Percentiles rank a stretch among this genome's conserved stretches.
Conservation (phyloP, 2,888 invertebrate species). For the Tachina lurida region DNA sequence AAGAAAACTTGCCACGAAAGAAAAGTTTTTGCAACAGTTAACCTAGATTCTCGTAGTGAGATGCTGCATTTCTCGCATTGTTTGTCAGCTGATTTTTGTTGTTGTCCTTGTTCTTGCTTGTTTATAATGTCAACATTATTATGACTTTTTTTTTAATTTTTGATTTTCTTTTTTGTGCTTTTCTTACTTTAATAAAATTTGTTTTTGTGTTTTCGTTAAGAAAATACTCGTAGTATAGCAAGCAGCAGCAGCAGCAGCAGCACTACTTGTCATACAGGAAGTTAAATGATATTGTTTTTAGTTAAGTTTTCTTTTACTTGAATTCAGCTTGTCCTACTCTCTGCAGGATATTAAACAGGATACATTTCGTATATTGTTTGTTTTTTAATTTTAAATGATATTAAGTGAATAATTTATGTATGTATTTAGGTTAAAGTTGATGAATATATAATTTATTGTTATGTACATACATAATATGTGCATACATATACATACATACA, state of each 20-base stretch:
- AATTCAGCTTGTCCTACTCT: conserved; percentile 32
- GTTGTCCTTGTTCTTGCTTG: conserved; percentile 13
- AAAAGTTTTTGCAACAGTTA: conserved; percentile 68
- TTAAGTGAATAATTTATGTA: conserved; percentile 10
- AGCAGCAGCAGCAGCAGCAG: too few species aligned
- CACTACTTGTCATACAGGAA: conserved; percentile 58
- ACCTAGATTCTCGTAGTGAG: conserved; percentile 58
- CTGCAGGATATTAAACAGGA: conserved; percentile 51
- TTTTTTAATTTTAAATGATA: conserved; percentile 24
- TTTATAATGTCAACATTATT: conserved; percentile 61
- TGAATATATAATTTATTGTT: conserved; percentile 5
- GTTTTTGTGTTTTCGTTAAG: conserved; percentile 41
- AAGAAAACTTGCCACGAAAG: conserved; percentile 37
- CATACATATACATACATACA: not conserved
- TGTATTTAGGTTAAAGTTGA: conserved; percentile 48
- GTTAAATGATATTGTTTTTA: conserved; percentile 52
- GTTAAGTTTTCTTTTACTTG: not conserved
- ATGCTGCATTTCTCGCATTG: conserved; percentile 49
- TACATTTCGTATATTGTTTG: conserved; percentile 23
- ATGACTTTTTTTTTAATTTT: conserved; percentile 42
- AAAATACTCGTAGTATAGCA: conserved; percentile 36
- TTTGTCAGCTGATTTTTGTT: conserved; percentile 31
- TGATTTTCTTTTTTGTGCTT: conserved; percentile 31
- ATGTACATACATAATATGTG: too few species aligned
- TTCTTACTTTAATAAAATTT: conserved; percentile 13